Evolutionary conservation across 2,113 vertebrate genomes (phyloP).

Genomic region (Syrmaticus mikado): DNA sequence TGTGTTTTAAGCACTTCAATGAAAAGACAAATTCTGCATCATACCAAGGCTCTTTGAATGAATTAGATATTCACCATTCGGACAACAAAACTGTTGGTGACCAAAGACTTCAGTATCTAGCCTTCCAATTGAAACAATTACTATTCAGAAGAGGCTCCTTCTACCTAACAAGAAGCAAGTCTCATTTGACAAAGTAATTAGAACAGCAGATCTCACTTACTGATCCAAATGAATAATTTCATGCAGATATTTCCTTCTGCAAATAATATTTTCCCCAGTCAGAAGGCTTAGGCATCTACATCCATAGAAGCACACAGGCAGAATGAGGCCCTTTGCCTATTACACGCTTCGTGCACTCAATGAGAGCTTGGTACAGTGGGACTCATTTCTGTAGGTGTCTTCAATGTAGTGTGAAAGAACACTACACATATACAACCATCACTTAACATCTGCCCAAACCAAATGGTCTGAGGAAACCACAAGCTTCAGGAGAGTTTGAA

Average conservation of each 20-base stretch:
- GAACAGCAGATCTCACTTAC: neutral
- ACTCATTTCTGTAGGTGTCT: neutral
- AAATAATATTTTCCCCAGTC: neutral
- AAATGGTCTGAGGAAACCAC: neutral
- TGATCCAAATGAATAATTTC: neutral
- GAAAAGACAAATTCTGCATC: neutral
- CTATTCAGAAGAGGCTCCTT: neutral
- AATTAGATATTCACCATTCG: neutral
- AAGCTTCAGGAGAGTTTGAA: neutral
- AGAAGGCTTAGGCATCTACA: neutral
- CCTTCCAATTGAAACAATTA: neutral
- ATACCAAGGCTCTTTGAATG: neutral
- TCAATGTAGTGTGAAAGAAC: neutral
- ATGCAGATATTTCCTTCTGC: neutral
- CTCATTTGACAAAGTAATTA: neutral
- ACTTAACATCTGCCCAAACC: neutral
- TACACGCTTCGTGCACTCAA: accelerated
- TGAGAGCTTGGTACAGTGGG: neutral
- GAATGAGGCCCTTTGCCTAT: neutral
- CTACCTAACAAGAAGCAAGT: neutral
- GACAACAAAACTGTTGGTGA: accelerated
- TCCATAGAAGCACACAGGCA: accelerated
- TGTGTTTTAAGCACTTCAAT: neutral
- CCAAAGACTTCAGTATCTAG: neutral
- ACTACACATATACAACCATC: accelerated